phyloP scores from a whole-genome alignment of 2,888 invertebrate species.

The Polydrusus tereticollis region DNA sequence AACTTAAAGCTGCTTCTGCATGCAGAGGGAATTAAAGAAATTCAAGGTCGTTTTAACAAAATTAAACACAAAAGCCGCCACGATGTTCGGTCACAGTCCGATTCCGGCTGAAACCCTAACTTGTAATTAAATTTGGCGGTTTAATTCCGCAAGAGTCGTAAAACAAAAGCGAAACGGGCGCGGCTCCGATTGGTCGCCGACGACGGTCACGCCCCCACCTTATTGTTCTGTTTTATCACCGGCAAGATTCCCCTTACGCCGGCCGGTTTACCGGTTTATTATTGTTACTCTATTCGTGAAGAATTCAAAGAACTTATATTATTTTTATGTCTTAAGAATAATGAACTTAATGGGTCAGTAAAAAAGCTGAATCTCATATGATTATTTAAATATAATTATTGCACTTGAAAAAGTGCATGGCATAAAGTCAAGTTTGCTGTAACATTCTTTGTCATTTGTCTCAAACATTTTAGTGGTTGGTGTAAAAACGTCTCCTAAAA shows the following conservation, averaged over 20 bases:
- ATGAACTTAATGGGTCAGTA: no score
- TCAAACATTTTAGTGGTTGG: no score
- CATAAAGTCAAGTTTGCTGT: no score
- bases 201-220: conserved; percentile 59
- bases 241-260: conserved; percentile 49
- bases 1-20: no score
- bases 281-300: conserved; percentile 36
- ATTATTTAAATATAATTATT: no score
- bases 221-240: conserved; percentile 62
- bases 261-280: conserved; percentile 34
- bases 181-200: conserved; percentile 61
- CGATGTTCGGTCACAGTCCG: conserved; percentile 52
- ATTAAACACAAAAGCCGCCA: conserved; percentile 22
- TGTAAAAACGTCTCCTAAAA: no score
- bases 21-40: no score
- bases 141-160: conserved; percentile 64
- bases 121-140: conserved; percentile 67
- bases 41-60: conserved; percentile 20
- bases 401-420: no score
- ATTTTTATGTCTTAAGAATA: conserved; percentile 22
- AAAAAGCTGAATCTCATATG: no score
- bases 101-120: conserved; percentile 56
- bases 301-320: conserved; percentile 40
- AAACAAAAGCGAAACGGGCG: conserved; percentile 60
- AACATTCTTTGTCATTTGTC: no score